phyloP scores from a whole-genome alignment of 2,888 invertebrate species.

The Ornithoptera alexandrae region DNA sequence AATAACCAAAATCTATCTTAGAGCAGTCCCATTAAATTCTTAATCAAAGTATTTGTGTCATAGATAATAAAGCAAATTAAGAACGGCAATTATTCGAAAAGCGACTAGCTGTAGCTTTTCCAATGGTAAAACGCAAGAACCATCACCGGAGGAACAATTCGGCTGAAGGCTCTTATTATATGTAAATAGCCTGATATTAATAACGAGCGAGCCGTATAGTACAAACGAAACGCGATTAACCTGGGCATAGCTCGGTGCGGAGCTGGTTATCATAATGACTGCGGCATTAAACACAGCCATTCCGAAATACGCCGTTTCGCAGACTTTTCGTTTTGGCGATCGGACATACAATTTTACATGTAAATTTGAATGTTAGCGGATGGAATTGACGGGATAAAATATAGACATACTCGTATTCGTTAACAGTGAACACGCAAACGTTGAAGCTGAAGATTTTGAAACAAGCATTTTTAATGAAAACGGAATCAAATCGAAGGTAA shows the following conservation, averaged over 20 bases:
- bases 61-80: slow-evolving; percentile 7
- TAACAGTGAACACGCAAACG: slow-evolving; percentile 10
- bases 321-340: slow-evolving; percentile 27
- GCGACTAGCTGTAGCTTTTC: slow-evolving; percentile 5
- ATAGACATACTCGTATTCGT: not conserved
- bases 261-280: slow-evolving; percentile 34
- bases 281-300: slow-evolving; percentile 30
- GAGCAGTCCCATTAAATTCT: not conserved
- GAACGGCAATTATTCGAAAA: slow-evolving; percentile 21
- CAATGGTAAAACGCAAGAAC: slow-evolving; percentile 38
- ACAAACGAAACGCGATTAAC: slow-evolving; percentile 36
- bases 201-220: slow-evolving; percentile 33
- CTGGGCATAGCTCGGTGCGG: slow-evolving; percentile 30
- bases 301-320: slow-evolving; percentile 27
- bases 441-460: not conserved
- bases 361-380: slow-evolving; percentile 27
- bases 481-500: no score
- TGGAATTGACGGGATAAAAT: slow-evolving; percentile 18
- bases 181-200: slow-evolving; percentile 40
- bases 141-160: slow-evolving; percentile 34
- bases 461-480: no score
- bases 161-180: slow-evolving; percentile 41
- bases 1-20: not conserved
- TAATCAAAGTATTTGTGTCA: not conserved
- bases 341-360: slow-evolving; percentile 35